These are phyloP conservation scores for Tor tambroides DNA, from an alignment of 2,113 vertebrate genomes.

Conservation along the genomic window DNA sequence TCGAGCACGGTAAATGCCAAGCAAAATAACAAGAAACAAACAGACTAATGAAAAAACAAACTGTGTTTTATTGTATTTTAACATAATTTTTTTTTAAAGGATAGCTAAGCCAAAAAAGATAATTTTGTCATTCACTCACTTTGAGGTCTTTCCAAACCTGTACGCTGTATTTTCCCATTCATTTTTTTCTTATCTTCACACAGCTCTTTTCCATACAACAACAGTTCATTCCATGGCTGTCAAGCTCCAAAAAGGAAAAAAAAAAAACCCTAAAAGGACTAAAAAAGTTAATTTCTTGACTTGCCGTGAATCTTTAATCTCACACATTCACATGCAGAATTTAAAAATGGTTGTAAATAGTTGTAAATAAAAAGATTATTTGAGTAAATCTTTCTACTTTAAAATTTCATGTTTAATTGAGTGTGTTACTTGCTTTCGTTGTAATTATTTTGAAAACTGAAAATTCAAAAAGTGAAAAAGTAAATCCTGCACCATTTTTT, in stretches of 20 bases:
- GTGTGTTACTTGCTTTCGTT: not conserved
- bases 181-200: not conserved
- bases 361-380: too few species aligned
- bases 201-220: not conserved
- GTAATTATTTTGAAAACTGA: not conserved
- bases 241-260: not conserved
- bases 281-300: not conserved
- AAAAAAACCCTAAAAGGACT: too few species aligned
- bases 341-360: not conserved
- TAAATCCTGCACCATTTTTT: not conserved
- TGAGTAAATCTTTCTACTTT: not conserved
- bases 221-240: not conserved
- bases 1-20: not conserved
- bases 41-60: not conserved
- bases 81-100: not conserved
- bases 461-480: not conserved
- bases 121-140: not conserved
- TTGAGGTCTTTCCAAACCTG: not conserved
- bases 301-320: not conserved
- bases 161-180: not conserved
- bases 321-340: not conserved
- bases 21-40: not conserved
- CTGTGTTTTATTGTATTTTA: not conserved
- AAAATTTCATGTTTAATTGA: not conserved
- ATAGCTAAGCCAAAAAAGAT: not conserved